Evolutionary conservation across 2,888 invertebrate genomes (phyloP), one percentile per base, ranked within the genome.

Genomic region (Anagyrus pseudococci): DNA sequence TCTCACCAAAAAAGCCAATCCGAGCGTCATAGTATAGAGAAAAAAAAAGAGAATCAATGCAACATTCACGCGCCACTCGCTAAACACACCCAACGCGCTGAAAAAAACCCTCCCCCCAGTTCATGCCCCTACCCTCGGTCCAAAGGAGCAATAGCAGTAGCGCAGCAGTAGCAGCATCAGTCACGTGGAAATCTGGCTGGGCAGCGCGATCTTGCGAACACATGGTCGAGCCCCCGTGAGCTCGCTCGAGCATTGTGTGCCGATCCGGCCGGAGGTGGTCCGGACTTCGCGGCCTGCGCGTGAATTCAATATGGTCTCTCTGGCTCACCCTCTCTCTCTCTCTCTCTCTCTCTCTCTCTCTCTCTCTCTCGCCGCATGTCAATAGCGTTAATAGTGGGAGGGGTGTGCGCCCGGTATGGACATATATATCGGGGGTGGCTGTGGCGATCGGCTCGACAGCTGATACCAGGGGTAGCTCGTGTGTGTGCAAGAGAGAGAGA

Each of bases 351-450:
- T n/a, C n/a, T n/a, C n/a, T n/a, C n/a, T n/a, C n/a, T n/a, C n/a
- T n/a, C n/a, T n/a, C n/a, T n/a, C n/a, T n/a, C n/a, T n/a, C n/a
- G n/a, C 10, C 41, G 50, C 71, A 72, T 74, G 73, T 74, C 73
- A 77, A 76, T 77, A 75, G 75, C 70, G 68, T 72, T 73, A 76
- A 76, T 76, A 74, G 66, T 63, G 66, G 62, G 62, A 66, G 62
- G 66, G 66, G 62, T 62, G 46, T 43, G 50, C 19, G 23, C 47
- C 43, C 43, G n/a, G 15, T 15, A 15, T 43, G 33, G 55, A 73
- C 68, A 68, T 67, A 68, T 69, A 67, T 54, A 62, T 75, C 70
- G 77, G 78, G 77, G 77, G 78, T 76, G 78, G 73, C 68, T 17
- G 33, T 10, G 43, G 33, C 37, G 52, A 52, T 60, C 52, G 67